These are phyloP conservation scores for Myrmophylax atrothorax DNA, from an alignment of 2,113 vertebrate genomes.

Conservation along the genomic window DNA sequence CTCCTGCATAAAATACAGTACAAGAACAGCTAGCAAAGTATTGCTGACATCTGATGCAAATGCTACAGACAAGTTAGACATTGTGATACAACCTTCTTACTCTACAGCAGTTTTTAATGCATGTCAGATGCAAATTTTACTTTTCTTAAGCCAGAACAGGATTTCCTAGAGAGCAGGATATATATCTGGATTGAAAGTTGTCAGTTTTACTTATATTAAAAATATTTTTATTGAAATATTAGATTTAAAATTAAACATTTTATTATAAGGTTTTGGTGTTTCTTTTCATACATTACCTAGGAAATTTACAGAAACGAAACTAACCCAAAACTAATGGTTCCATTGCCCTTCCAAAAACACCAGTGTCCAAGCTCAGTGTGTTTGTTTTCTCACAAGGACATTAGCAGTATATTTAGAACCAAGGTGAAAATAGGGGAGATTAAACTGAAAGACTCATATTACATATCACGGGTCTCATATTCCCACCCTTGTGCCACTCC, in stretches of 20 bases:
- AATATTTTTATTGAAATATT: not conserved
- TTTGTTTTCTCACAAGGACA: not conserved
- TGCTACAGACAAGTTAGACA: not conserved
- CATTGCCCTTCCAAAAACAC: not conserved
- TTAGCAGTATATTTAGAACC: slow-evolving; percentile 7
- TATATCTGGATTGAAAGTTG: not conserved
- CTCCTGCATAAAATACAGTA: not conserved
- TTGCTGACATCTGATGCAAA: not conserved
- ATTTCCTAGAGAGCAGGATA: not conserved
- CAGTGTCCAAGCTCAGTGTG: not conserved
- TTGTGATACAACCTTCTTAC: not conserved
- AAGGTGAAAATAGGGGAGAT: not conserved
- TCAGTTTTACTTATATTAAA: not conserved
- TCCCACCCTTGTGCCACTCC: not conserved
- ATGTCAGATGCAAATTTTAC: not conserved
- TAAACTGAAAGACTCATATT: not conserved
- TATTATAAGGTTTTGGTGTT: not conserved
- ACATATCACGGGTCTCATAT: not conserved
- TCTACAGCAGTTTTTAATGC: not conserved
- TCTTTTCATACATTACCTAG: not conserved
- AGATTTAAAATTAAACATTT: not conserved
- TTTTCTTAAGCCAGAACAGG: not conserved
- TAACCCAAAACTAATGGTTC: not conserved
- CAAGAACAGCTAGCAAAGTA: not conserved
- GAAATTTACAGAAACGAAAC: not conserved